Evolutionary conservation across 2,888 invertebrate genomes (phyloP), one percentile per base, ranked within the genome.

Genomic region (Syritta pipiens): DNA sequence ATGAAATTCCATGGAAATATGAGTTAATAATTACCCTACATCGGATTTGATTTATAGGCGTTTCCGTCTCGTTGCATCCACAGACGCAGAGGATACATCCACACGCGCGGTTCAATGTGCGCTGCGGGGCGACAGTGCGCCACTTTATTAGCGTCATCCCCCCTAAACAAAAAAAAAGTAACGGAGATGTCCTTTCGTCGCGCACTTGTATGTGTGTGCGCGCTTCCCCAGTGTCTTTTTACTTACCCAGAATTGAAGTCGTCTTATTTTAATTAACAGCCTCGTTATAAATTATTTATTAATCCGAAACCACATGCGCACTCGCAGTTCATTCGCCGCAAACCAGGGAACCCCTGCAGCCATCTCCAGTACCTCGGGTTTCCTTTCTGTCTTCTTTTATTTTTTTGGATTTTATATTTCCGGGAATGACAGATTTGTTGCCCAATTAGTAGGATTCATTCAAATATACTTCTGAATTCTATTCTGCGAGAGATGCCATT

Each of bases 391-490:
- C 28, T 65, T 65, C 22, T 24, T 48, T 35, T 42, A 28, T 12
- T 69, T 44, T 74, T n/a, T n/a, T n/a, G n/a, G n/a, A n/a, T n/a
- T n/a, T 19, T 68, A 71, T 71, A 85, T 87, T 86, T 86, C 86
- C 86, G 85, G 86, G 87, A 87, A 87, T 86, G 86, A 86, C 85
- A 86, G 86, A 87, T 87, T 88, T 87, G 87, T 87, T 85, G 84
- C 84, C 86, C 85, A 83, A 84, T 83, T 83, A 83, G 68, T 83
- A 74, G 57, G 59, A 71, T 59, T 76, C 68, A 75, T 75, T 75
- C 74, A 81, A 68, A 75, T 63, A 59, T 63, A 81, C 75, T 63
- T 63, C 74, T 81, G 81, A 81, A 81, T 81, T 75, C 69, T 75
- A 81, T 75, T 74, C 67, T 14, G 74, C 32, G 6, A 14, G 57